Evolutionary conservation across 2,797 vertebrate species (phyloP).

Genomic region (Picus viridis): DNA sequence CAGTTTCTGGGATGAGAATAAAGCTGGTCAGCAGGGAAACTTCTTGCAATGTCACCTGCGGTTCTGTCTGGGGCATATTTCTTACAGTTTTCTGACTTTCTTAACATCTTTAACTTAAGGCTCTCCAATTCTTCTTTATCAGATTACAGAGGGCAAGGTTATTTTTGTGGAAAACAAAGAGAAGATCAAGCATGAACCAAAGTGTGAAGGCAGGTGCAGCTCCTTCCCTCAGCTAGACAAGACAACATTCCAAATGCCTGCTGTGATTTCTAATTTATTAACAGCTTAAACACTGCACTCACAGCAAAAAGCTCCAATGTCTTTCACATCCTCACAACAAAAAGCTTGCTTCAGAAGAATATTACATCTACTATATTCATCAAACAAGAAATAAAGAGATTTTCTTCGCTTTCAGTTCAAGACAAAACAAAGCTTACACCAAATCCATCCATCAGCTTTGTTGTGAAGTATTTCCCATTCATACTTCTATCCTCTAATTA

Average conservation of each 20-base stretch:
- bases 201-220: not conserved
- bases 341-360: not conserved
- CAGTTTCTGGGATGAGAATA: not conserved
- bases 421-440: slow-evolving; percentile 42
- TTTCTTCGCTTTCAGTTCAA: not conserved
- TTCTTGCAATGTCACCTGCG: not conserved
- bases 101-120: not conserved
- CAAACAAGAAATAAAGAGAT: not conserved
- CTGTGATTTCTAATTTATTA: not conserved
- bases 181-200: not conserved
- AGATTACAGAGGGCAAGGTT: not conserved
- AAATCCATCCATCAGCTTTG: slow-evolving; percentile 24
- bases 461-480: slow-evolving; percentile 15
- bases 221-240: not conserved
- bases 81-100: not conserved
- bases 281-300: not conserved
- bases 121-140: not conserved
- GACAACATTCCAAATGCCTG: not conserved
- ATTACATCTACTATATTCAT: not conserved
- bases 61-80: not conserved
- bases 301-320: not conserved
- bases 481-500: slow-evolving; percentile 7
- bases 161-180: not conserved
- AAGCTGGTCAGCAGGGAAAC: not conserved
- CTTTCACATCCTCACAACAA: not conserved